Percentiles rank a stretch among this genome's conserved stretches.
Evolutionary conservation across 2,888 invertebrate genomes (phyloP).

Genomic region (Heliconius cydno): DNA sequence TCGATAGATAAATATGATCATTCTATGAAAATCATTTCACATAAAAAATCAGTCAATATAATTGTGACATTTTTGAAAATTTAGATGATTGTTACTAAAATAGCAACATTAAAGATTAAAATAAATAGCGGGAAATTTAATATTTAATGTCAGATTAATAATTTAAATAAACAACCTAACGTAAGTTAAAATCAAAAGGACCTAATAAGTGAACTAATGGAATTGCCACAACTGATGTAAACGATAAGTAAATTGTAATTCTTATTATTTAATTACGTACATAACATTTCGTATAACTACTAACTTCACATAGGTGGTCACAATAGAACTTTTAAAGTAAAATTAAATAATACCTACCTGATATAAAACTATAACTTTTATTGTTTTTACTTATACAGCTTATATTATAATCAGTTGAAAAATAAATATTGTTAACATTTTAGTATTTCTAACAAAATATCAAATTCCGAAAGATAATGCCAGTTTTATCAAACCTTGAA

Average conservation of each 20-base stretch:
- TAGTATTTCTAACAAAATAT: neutral
- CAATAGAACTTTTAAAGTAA: neutral
- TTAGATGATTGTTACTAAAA: too few relatives aligned
- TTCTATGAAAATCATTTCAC: neutral
- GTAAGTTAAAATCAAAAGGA: too few relatives aligned
- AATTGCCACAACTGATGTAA: too few relatives aligned
- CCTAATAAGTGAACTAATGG: too few relatives aligned
- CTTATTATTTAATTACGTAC: too few relatives aligned
- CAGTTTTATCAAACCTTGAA: constrained; percentile 39
- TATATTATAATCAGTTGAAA: neutral
- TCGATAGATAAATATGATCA: too few relatives aligned
- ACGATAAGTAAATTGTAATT: too few relatives aligned
- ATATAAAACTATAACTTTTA: neutral
- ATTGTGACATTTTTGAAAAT: neutral
- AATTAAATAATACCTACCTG: neutral
- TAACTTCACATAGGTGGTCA: neutral
- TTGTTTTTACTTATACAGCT: neutral
- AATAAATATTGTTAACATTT: neutral
- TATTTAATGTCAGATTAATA: neutral
- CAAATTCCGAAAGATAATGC: neutral
- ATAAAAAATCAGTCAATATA: neutral
- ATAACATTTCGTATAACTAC: too few relatives aligned
- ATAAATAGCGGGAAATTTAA: neutral
- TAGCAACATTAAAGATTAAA: neutral
- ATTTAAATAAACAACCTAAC: too few relatives aligned